These are phyloP conservation scores for Eucera pruinosa DNA, from an alignment of 2,888 invertebrate genomes.

Conservation along the genomic window DNA sequence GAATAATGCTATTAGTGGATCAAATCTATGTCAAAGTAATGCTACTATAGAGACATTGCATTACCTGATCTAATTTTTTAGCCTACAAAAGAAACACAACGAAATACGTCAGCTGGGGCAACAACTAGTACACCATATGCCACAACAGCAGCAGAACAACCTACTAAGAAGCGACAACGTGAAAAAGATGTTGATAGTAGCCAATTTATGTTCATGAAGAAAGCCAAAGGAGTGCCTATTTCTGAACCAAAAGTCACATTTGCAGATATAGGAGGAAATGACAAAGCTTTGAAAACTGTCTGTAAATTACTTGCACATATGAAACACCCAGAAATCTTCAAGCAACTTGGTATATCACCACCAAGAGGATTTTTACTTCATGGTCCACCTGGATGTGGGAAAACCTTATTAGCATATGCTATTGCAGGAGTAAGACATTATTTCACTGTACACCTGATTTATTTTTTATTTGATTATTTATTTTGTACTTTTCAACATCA, in stretches of 20 bases:
- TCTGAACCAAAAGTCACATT: constrained; percentile 86
- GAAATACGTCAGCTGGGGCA: constrained; percentile 21
- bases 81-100: constrained; percentile 42
- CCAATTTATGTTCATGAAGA: constrained; percentile 77
- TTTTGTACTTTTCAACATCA: constrained; percentile 73
- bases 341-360: constrained; percentile 92
- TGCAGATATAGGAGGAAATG: constrained; percentile 93
- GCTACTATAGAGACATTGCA: neutral
- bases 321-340: constrained; percentile 95
- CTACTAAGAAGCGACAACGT: constrained; percentile 81
- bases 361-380: constrained; percentile 96
- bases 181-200: constrained; percentile 84
- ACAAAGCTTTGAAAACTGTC: constrained; percentile 89
- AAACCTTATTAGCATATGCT: constrained; percentile 92
- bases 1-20: neutral
- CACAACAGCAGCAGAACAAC: constrained; percentile 39
- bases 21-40: neutral
- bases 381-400: constrained; percentile 98
- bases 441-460: neutral
- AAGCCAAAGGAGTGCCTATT: constrained; percentile 68
- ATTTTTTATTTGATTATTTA: constrained; percentile 28
- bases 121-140: neutral
- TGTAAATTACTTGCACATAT: constrained; percentile 93
- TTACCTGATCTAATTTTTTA: constrained; percentile 25
- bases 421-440: constrained; percentile 89